Base-by-base conservation (phyloP, 2,888 invertebrate genomes). In the Papilio elwesi region DNA sequence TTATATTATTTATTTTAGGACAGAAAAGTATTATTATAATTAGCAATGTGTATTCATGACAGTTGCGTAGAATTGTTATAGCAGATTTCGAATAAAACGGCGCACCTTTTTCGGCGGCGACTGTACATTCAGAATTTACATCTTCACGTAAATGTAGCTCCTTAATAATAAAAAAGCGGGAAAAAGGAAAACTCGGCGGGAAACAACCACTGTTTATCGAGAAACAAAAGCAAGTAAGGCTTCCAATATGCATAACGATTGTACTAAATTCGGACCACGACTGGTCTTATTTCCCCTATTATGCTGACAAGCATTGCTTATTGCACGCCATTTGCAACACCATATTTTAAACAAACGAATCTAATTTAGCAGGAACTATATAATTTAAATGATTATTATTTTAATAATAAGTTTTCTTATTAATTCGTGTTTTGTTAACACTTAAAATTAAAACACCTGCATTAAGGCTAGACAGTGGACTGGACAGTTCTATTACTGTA, bases 241-340 rank as follows among this genome's bases (percentile, higher is more conserved):
- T 84, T 90, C 85, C 89, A 90, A 90, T 92, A 91, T 91, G 91
- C 90, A 91, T 91, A 91, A 90, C 89, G 89, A 89, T 90, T 89
- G 90, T 89, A 89, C 87, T 91, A 90, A 90, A 91, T 92, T 91
- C 90, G 89, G 82, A 82, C 81, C 81, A 85, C 84, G 86, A 85
- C 82, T 82, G 85, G 81, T 84, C 86, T 83, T 85, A 89, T 89
- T 87, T 83, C 80, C 85, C 81, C 76, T 85, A 89, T 89, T 87
- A 84, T 80, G 85, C 81, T 76, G 79, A 86, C 87, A 88, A 82
- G 85, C 88, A 90, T 90, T 90, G 88, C 88, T 89, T 90, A 90
- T 87, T 88, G 87, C 86, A 79, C 80, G 80, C 82, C 78, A 78
- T 85, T 90, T 85, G 83, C 80, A 80, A 82, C 83, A 83, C 77